Evolutionary conservation across 2,797 vertebrate genomes (phyloP).

Genomic region (Macropodus opercularis): DNA sequence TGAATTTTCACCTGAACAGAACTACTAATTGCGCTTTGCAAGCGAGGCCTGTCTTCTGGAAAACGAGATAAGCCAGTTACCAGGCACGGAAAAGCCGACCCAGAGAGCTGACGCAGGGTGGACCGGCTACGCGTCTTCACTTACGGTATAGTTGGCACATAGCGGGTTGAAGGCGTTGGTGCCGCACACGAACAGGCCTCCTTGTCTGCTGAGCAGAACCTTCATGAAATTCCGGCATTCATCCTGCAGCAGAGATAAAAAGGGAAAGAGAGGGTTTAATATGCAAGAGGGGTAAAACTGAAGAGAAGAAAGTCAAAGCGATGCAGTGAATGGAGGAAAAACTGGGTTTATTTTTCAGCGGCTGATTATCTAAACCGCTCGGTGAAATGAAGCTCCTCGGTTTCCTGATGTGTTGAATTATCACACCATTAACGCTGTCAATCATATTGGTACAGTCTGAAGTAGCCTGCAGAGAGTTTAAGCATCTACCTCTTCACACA

Average conservation of each 20-base stretch:
- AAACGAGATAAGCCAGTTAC: slow-evolving; percentile 17
- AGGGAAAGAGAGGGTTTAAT: slow-evolving; percentile 28
- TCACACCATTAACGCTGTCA: slow-evolving; percentile 73
- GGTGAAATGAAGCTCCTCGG: slow-evolving; percentile 66
- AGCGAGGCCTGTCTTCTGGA: slow-evolving; percentile 7
- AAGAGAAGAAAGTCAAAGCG: slow-evolving; percentile 25
- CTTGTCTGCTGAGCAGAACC: slow-evolving; percentile 88
- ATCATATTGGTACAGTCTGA: slow-evolving; percentile 61
- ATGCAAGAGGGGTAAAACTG: slow-evolving; percentile 10
- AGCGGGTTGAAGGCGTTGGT: slow-evolving; percentile 96
- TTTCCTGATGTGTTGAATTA: slow-evolving; percentile 73
- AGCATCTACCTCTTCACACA: slow-evolving; percentile 35
- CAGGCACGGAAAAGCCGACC: slow-evolving; percentile 6
- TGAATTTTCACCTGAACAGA: slow-evolving; percentile 41
- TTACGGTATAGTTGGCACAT: slow-evolving; percentile 96
- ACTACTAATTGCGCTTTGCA: slow-evolving; percentile 23
- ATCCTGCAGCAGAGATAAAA: slow-evolving; percentile 75
- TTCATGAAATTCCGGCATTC: slow-evolving; percentile 97
- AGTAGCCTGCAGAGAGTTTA: slow-evolving; percentile 51
- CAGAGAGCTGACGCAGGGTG: neutral
- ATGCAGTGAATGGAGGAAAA: slow-evolving; percentile 16
- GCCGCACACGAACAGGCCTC: slow-evolving; percentile 91
- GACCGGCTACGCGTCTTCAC: slow-evolving; percentile 52
- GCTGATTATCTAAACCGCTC: slow-evolving; percentile 55
- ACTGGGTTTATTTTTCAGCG: slow-evolving; percentile 44